Percentiles rank a stretch among this genome's conserved stretches.
Conservation (phyloP, 2,888 invertebrate genomes). For the Eretmocerus hayati region DNA sequence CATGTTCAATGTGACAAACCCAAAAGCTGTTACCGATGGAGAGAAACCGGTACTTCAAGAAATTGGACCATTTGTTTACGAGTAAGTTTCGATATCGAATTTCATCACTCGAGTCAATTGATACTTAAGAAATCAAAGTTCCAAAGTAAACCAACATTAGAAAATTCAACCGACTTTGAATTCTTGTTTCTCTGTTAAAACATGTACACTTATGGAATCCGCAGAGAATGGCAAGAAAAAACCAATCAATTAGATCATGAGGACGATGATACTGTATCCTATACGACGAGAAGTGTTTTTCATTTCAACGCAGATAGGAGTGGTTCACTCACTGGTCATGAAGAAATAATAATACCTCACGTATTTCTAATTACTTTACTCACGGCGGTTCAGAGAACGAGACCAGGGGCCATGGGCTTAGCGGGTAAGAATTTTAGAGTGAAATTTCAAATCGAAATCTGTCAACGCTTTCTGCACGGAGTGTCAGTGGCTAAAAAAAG, state of each 20-base stretch:
- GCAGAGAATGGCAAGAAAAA: constrained; percentile 51
- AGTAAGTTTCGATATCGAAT: constrained; percentile 54
- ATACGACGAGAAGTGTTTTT: constrained; percentile 61
- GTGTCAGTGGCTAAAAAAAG: too few species aligned
- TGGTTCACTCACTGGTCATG: constrained; percentile 63
- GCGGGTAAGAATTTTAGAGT: constrained; percentile 50
- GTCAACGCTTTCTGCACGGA: too few species aligned
- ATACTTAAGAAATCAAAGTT: too few species aligned
- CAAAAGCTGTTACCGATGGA: constrained; percentile 63
- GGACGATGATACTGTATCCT: constrained; percentile 66
- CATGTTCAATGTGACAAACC: constrained; percentile 76
- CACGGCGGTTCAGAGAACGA: constrained; percentile 50
- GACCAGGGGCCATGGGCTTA: constrained; percentile 60
- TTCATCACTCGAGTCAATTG: too few species aligned
- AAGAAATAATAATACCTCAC: constrained; percentile 64
- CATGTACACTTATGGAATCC: neutral
- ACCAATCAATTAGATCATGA: constrained; percentile 65
- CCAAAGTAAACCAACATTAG: too few species aligned
- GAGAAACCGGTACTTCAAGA: constrained; percentile 66
- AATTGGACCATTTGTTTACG: constrained; percentile 76
- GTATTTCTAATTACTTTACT: constrained; percentile 59
- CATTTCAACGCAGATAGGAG: constrained; percentile 57
- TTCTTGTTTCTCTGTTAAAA: neutral
- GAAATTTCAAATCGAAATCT: too few species aligned
- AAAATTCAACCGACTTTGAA: too few species aligned